Evolutionary conservation across 2,888 invertebrate species (phyloP), one percentile per base, ranked within the genome.

Genomic region (Melinopterus prodromus): DNA sequence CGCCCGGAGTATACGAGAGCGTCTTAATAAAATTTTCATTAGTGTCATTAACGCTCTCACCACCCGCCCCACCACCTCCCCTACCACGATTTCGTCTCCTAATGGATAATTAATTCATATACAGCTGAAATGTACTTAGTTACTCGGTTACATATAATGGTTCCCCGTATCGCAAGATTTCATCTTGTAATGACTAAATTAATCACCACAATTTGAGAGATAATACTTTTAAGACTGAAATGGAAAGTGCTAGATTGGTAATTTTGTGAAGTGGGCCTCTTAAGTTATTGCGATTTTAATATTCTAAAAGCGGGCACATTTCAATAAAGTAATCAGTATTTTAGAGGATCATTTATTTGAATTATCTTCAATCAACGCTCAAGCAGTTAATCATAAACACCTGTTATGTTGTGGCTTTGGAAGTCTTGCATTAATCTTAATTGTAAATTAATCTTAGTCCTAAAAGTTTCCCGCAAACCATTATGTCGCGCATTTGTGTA

Each of bases 11-110:
- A 35, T 16, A 35, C 69, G 70, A 35, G 16, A 35, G 35, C 16
- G 69, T 77, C 77, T 77, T 77, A 77, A 77, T 77, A 77, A 77
- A 77, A 77, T 77, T 77, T 77, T 77, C 77, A 77, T 77, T 77
- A 77, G 77, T 77, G 77, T 77, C 77, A 77, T 77, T 69, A 77
- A 69, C 77, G 69, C 69, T 26, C 77, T 53, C 53, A 53, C 12
- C 53, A 53, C 53, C 26, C 26, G 5, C 53, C 53, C 53, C 7
- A 1, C 53, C 53, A 7, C 53, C 53, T 53, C 1, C 53, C 9
- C 53, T 12, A 12, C 53, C 7, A 12, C 7, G 53, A 53, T 1
- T 6, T 53, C 5, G 12, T 53, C 53, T 53, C 7, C 7, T 53
- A 53, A 53, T 53, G 7, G 53, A 53, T 53, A 53, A 53, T 53